Evolutionary conservation across 64 coral and sea anemone genomes (phyloP).

Genomic region (Orbicella faveolata): DNA sequence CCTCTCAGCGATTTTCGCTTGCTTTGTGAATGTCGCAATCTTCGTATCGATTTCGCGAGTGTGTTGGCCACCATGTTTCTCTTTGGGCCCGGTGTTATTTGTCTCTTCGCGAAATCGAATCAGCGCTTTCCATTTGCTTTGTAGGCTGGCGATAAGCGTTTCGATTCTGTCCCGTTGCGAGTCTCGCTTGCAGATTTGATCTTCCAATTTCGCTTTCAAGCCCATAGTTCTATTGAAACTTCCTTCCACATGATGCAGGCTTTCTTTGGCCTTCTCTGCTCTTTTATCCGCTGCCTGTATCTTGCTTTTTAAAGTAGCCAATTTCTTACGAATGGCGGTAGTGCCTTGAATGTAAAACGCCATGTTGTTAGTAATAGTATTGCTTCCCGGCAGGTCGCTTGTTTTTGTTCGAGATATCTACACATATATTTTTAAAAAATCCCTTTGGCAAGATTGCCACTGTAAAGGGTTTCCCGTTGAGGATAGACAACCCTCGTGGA

Average conservation of each 20-base stretch:
- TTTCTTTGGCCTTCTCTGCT: neutral
- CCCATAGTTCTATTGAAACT: neutral
- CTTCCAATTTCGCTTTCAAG: slow-evolving; percentile 5
- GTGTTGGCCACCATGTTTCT: neutral
- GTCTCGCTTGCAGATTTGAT: neutral
- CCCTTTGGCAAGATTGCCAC: neutral
- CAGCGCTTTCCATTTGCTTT: slow-evolving; percentile 4
- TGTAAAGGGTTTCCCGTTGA: neutral
- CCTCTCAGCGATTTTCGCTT: neutral
- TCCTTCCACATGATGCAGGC: neutral
- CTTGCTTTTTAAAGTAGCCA: neutral
- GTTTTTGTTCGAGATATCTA: neutral
- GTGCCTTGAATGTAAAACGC: neutral
- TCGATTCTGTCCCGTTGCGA: neutral
- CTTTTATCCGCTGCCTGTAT: slow-evolving; percentile 3
- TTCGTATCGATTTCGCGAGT: neutral
- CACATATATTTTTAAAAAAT: neutral
- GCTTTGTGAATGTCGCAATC: neutral
- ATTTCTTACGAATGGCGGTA: neutral
- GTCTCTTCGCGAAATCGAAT: slow-evolving; percentile 18
- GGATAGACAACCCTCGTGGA: neutral
- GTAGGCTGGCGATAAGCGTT: neutral
- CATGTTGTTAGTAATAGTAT: neutral
- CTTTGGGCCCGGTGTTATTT: neutral
- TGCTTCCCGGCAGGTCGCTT: neutral